Base-by-base conservation (phyloP, 2,888 invertebrate genomes). In the Pedicia rivosa region DNA sequence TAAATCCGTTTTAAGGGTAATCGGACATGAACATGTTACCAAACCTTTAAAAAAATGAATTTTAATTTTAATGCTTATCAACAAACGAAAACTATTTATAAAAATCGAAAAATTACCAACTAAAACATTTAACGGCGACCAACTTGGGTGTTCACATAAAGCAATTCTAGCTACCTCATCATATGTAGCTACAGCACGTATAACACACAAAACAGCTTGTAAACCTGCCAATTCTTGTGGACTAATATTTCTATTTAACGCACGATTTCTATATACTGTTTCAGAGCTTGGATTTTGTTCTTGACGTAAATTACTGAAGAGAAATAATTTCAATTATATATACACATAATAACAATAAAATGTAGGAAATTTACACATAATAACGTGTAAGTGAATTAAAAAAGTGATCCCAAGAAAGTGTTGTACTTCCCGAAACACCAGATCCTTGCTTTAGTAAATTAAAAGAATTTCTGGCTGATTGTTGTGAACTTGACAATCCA, bases 81-180 rank as follows among this genome's bases (percentile, higher is more conserved):
- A 9, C n/a, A 22, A 17, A 16, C 17, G n/a, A 19, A 14, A 6
- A 22, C 40, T 8, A 19, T 15, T 32, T 9, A 17, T 9, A 32
- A 9, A 14, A 32, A 32, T 17, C 6, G 70, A 31, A 90, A 65
- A 36, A 90, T 80, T n/a, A n/a, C n/a, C n/a, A 36, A 90, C 70
- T 48, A 91, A 64, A 32, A 78, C 72, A 44, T 77, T 76, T 39
- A 90, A 64, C 0, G 87, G 80, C 39, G 82, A 74, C 88, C 91
- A 94, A 47, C 77, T 80, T 22, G 84, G 74, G 56, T 88, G 87
- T 53, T 92, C 90, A 50, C 82, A 84, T 33, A 94, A 68, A 14
- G 80, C 78, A 24, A 82, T 66, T 38, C 87, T 68, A 0, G 87
- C 82, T 47, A 78, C 74, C 48, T 80, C 78, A 61, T 88, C 88